Evolutionary conservation across 2,888 invertebrate species (phyloP).

Genomic region (Ceriagrion tenellum): DNA sequence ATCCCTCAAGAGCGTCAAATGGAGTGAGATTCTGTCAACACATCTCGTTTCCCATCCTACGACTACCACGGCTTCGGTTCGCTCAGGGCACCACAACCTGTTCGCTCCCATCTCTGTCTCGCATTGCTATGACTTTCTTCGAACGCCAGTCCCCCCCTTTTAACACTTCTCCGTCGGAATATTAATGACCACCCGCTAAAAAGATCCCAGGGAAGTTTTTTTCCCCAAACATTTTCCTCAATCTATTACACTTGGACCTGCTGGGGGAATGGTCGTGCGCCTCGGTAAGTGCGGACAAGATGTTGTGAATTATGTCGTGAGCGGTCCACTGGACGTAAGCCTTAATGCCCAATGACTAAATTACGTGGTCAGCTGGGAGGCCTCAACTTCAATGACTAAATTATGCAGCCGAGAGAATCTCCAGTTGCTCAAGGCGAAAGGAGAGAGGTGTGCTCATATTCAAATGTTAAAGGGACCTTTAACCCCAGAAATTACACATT

Average conservation of each 20-base stretch:
- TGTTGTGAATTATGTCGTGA: neutral
- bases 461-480: neutral
- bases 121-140: neutral
- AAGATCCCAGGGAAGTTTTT: neutral
- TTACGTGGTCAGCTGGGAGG: neutral
- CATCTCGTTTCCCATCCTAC: neutral
- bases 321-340: neutral
- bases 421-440: neutral
- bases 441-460: neutral
- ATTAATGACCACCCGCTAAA: neutral
- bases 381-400: neutral
- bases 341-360: neutral
- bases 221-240: neutral
- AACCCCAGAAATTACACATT: neutral
- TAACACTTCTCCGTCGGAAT: neutral
- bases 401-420: neutral
- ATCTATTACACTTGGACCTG: neutral
- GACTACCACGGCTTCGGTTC: neutral
- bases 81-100: neutral
- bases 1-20: neutral
- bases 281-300: neutral
- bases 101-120: neutral
- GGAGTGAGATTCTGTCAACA: slow-evolving; percentile 3
- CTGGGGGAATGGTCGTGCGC: neutral
- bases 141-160: neutral